A percentile compares a stretch with the other conserved stretches of the same genome.
These are phyloP conservation scores for Pteromalus puparum DNA, from an alignment of 1,140 invertebrate genomes.

Conservation along the genomic window DNA sequence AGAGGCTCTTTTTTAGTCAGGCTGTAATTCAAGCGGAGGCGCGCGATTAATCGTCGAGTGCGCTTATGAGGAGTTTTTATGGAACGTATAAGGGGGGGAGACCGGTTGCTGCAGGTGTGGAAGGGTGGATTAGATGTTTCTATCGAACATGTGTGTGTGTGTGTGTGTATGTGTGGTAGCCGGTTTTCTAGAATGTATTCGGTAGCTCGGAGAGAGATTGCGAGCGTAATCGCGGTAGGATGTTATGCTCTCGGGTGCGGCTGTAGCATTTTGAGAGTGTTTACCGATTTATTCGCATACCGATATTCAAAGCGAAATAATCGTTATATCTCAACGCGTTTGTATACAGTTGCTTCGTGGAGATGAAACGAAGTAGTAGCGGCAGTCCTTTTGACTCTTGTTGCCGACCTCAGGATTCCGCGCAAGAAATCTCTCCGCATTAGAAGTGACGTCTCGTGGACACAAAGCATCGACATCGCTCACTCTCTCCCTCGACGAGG, in stretches of 20 bases:
- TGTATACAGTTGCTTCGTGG: too few species aligned
- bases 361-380: neutral
- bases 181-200: neutral
- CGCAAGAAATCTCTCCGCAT: slow-evolving; percentile 18
- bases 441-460: slow-evolving; percentile 38
- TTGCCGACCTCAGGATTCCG: slow-evolving; percentile 45
- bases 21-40: slow-evolving; percentile 31
- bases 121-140: slow-evolving; percentile 4
- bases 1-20: neutral
- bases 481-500: neutral
- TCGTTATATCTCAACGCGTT: too few species aligned
- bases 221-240: neutral
- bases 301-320: too few species aligned
- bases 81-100: too few species aligned
- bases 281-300: too few species aligned
- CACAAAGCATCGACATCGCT: slow-evolving; percentile 45
- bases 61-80: neutral
- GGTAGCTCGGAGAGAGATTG: neutral
- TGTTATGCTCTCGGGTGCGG: too few species aligned
- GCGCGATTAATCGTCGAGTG: slow-evolving; percentile 28
- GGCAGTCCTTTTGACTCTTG: neutral
- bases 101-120: slow-evolving; percentile 1
- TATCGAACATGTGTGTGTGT: neutral
- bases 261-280: too few species aligned
- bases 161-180: neutral